Conservation (phyloP, 2,888 invertebrate genomes). For the Hydriomena furcata region DNA sequence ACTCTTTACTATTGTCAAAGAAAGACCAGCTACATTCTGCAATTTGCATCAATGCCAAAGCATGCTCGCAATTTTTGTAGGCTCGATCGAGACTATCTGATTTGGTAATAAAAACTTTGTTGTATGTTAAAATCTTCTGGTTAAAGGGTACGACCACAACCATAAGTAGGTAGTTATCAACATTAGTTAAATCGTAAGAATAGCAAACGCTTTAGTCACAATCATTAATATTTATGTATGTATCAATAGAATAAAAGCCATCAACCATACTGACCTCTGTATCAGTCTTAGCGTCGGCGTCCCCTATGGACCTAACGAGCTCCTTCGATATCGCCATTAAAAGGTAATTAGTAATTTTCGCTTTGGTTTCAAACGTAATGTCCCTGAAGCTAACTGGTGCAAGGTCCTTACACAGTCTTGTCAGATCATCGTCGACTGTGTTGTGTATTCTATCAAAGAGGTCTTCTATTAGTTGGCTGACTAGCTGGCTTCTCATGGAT, state of each 20-base stretch:
- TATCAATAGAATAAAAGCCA: slow-evolving; percentile 36
- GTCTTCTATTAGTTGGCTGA: slow-evolving; percentile 76
- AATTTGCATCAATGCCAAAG: too few relatives aligned
- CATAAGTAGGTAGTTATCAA: slow-evolving; percentile 46
- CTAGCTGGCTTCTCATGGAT: slow-evolving; percentile 73
- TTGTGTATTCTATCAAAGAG: slow-evolving; percentile 75
- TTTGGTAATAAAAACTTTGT: background rate
- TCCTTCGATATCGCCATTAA: slow-evolving; percentile 81
- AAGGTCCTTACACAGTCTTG: slow-evolving; percentile 69
- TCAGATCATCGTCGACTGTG: slow-evolving; percentile 68
- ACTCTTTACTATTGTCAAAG: too few relatives aligned
- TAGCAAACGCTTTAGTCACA: slow-evolving; percentile 66
- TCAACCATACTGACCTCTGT: slow-evolving; percentile 71
- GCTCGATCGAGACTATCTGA: background rate
- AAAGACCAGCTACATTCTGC: too few relatives aligned
- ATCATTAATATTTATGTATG: slow-evolving; percentile 37
- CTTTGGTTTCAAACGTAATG: slow-evolving; percentile 70
- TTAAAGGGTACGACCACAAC: slow-evolving; percentile 47
- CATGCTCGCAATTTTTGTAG: background rate
- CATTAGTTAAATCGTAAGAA: slow-evolving; percentile 47
- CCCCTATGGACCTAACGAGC: slow-evolving; percentile 77
- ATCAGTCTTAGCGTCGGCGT: slow-evolving; percentile 79
- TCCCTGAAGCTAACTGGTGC: slow-evolving; percentile 57
- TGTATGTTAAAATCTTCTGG: background rate
- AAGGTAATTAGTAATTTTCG: slow-evolving; percentile 79